Base-by-base conservation (phyloP, 2,113 vertebrate species). In the Nothocercus julius region DNA sequence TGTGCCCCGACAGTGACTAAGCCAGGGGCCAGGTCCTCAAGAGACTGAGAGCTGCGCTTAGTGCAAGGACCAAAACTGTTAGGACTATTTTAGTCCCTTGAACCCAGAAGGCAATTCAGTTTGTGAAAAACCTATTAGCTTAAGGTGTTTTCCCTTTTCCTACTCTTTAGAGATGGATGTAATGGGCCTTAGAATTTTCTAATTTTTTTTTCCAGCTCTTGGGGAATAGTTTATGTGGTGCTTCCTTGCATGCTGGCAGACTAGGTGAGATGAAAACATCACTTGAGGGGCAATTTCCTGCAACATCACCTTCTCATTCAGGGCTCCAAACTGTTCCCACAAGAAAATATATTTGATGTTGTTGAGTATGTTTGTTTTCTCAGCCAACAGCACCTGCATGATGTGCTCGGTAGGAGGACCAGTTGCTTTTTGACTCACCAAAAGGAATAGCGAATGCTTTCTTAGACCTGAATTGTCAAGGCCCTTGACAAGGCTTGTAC, bases 401-500 rank as follows among this genome's bases (percentile, higher is more conserved):
- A 38, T 68, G 22, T 47, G 49, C 27, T 56, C 32, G 32, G 20
- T 11, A 56, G 19, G 53, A 85, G 64, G 36, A 70, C 68, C 0
- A 7, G 34, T 90, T 90, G 47, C 47, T 89, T 66, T 84, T 84
- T 90, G 69, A 68, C 81, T 85, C 69, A 79, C 44, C 4, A 1
- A 79, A 84, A 58, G 30, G 32, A 5, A 59, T 28, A 68, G 42
- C 28, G 69, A 42, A 11, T 64, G 62, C 16, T 72, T 89, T 76
- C 30, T 82, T 76, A 77, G 79, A 87, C 58, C 17, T 75, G n/a
- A 4, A 15, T 36, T 87, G 54, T 87, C 70, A 85, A 69, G 63
- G n/a, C 45, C 51, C 12, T 88, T 94, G 83, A 87, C 66, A 67
- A 70, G 59, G 38, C 38, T 92, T 94, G 83, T 92, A 94, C 81